phyloP scores from a whole-genome alignment of 2,888 invertebrate genomes.

The Himalopsyche japonica region DNA sequence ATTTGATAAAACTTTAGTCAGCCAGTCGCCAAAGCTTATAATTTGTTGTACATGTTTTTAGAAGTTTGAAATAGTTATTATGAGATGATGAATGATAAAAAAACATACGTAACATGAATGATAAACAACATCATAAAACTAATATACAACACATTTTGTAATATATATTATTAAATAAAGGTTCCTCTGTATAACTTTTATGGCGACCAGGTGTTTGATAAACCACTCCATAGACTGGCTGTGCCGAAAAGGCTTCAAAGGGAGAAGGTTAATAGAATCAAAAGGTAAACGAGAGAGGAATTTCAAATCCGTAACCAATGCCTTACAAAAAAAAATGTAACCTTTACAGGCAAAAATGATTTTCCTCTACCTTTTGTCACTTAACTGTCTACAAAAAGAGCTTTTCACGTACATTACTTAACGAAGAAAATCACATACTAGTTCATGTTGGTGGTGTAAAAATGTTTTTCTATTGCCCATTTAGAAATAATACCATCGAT shows the following conservation, averaged over 20 bases:
- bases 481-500: not conserved
- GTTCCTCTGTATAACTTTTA: too few species aligned
- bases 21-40: too few species aligned
- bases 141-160: too few species aligned
- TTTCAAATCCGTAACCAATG: not conserved
- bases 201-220: not conserved
- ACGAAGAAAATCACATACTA: not conserved
- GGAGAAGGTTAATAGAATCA: not conserved
- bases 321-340: not conserved
- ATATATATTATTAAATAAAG: too few species aligned
- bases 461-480: not conserved
- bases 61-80: too few species aligned
- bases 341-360: not conserved
- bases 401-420: not conserved
- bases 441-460: not conserved
- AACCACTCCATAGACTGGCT: not conserved
- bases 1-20: too few species aligned
- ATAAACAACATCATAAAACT: too few species aligned
- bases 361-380: not conserved
- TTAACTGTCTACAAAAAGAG: not conserved
- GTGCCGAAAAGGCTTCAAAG: not conserved
- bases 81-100: too few species aligned
- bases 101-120: too few species aligned
- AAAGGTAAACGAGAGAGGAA: not conserved
- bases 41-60: too few species aligned